These are phyloP conservation scores for Gymnocypris eckloni DNA, from an alignment of 2,797 vertebrate genomes.

Conservation along the genomic window DNA sequence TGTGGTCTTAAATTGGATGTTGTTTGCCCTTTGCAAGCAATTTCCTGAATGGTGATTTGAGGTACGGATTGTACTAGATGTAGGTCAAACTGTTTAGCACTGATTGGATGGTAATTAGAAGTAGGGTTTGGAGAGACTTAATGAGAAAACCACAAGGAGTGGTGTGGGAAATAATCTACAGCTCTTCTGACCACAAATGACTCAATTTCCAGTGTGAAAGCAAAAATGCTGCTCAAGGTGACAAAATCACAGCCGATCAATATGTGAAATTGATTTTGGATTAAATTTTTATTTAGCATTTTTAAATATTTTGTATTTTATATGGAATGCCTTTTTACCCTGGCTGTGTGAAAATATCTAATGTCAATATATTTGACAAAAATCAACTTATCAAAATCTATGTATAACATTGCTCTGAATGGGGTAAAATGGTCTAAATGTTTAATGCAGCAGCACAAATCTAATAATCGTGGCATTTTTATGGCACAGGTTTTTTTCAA, in stretches of 20 bases:
- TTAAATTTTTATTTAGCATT: neutral
- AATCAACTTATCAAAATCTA: neutral
- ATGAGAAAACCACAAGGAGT: slow-evolving; percentile 1
- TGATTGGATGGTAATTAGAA: neutral
- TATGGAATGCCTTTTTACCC: neutral
- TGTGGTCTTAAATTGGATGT: neutral
- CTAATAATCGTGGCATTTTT: too few species aligned
- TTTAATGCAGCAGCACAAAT: neutral
- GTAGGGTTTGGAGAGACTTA: neutral
- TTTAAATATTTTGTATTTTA: neutral
- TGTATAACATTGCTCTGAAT: neutral
- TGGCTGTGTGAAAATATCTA: neutral
- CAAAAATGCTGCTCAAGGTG: neutral
- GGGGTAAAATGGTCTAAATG: neutral
- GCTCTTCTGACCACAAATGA: neutral
- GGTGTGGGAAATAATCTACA: neutral
- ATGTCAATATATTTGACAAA: neutral
- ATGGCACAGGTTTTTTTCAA: too few species aligned
- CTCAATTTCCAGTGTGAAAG: neutral
- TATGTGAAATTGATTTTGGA: too few species aligned
- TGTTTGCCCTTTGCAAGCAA: neutral
- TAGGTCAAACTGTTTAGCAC: slow-evolving; percentile 10
- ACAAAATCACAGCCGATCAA: neutral
- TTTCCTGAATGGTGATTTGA: neutral
- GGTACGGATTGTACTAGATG: neutral